These are phyloP conservation scores for Oxystoma pomonae DNA, from an alignment of 2,888 invertebrate genomes.

Conservation along the genomic window DNA sequence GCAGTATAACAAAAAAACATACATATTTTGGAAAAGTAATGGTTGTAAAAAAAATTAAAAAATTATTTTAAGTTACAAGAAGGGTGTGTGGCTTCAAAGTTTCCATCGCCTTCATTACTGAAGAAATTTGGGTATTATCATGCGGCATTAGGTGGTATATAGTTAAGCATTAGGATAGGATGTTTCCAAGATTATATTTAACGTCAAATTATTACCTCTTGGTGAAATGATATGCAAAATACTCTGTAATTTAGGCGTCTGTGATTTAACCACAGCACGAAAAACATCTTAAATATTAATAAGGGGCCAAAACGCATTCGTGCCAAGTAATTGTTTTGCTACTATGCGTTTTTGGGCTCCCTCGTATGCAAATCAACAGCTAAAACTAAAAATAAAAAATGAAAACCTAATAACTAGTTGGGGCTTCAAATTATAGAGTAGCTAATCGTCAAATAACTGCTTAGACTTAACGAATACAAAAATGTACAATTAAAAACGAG, in stretches of 20 bases:
- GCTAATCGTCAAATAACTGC: conserved; percentile 23
- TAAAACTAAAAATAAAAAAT: conserved; percentile 14
- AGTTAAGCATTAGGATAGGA: conserved; percentile 32
- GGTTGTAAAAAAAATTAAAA: no score
- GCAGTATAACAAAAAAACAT: no score
- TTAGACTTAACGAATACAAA: conserved; percentile 17
- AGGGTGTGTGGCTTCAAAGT: no score
- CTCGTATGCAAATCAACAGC: conserved; percentile 16
- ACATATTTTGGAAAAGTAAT: no score
- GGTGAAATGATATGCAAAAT: conserved; percentile 48
- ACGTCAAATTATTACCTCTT: conserved; percentile 46
- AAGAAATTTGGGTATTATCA: no score
- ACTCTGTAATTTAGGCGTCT: conserved; percentile 47
- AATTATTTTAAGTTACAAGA: no score
- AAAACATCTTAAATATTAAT: conserved; percentile 45
- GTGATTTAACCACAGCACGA: conserved; percentile 46
- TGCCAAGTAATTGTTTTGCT: conserved; percentile 40
- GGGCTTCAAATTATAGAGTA: conserved; percentile 18
- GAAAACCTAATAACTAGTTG: conserved; percentile 19
- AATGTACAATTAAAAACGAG: conserved; percentile 20
- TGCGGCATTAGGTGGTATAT: no score
- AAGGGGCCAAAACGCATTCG: conserved; percentile 44
- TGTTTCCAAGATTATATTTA: conserved; percentile 46
- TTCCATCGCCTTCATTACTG: no score
- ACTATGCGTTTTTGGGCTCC: conserved; percentile 35